These are phyloP conservation scores for Catharus fuscescens DNA, from an alignment of 2,113 vertebrate species.

Conservation along the genomic window DNA sequence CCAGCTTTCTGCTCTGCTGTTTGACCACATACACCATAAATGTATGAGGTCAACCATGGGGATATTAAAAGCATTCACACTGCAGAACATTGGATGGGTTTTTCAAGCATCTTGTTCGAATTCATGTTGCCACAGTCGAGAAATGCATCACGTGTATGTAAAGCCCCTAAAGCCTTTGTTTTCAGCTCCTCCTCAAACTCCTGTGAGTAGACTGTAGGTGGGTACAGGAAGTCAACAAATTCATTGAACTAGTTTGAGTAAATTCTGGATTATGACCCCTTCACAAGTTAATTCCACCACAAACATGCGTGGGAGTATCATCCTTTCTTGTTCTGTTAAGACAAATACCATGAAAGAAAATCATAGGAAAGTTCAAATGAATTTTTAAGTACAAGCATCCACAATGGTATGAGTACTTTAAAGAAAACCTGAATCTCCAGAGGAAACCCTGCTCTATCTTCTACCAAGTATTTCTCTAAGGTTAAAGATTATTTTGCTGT, in stretches of 20 bases:
- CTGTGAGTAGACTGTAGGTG: background rate
- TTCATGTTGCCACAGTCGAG: background rate
- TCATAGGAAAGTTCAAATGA: background rate
- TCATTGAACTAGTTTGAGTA: background rate
- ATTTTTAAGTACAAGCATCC: background rate
- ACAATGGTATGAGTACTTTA: background rate
- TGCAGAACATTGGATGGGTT: background rate
- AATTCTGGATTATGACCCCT: background rate
- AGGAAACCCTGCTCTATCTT: background rate
- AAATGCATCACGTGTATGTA: background rate
- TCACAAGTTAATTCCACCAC: background rate
- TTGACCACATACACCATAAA: background rate
- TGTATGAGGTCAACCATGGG: background rate
- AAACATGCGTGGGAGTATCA: rapidly evolving
- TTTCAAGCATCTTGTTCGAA: background rate
- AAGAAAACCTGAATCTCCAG: background rate
- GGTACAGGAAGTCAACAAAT: background rate
- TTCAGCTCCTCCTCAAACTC: background rate
- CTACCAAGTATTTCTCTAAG: background rate
- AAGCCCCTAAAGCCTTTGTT: background rate
- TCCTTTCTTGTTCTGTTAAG: background rate
- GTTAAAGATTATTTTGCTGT: background rate
- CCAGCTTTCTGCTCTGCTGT: background rate
- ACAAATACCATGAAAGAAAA: background rate
- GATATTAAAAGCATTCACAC: background rate